Percentiles rank a stretch among this genome's conserved stretches.
These are phyloP conservation scores for Halcyon malimbica DNA, from an alignment of 2,113 vertebrate genomes.

Conservation along the genomic window DNA sequence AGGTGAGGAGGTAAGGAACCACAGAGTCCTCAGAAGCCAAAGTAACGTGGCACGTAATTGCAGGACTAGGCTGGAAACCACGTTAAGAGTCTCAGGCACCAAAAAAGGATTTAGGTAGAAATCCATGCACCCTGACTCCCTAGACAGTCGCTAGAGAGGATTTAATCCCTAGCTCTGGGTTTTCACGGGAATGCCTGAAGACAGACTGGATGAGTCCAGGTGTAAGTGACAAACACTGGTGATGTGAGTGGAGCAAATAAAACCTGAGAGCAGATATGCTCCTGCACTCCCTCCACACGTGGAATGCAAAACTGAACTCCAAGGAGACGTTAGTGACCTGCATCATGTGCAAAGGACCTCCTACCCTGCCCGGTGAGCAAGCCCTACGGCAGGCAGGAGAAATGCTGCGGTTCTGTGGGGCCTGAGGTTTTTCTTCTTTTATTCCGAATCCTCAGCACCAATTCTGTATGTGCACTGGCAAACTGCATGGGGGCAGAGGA, in stretches of 20 bases:
- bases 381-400: not conserved
- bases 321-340: not conserved
- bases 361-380: accelerated
- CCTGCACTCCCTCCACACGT: not conserved
- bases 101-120: not conserved
- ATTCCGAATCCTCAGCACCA: not conserved
- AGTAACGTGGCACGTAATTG: not conserved
- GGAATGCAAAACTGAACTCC: not conserved
- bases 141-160: not conserved
- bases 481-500: not conserved
- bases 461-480: not conserved
- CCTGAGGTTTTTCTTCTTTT: not conserved
- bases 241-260: not conserved
- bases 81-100: not conserved
- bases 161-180: not conserved
- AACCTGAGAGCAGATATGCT: not conserved
- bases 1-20: not conserved
- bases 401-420: not conserved
- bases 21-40: not conserved
- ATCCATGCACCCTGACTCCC: not conserved
- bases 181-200: not conserved
- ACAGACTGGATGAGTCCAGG: not conserved
- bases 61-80: not conserved
- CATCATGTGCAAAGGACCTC: not conserved
- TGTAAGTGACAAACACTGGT: not conserved